Percentiles rank a stretch among this genome's conserved stretches.
phyloP scores from a whole-genome alignment of 2,797 vertebrate genomes.

The Poeciliopsis gracilis region DNA sequence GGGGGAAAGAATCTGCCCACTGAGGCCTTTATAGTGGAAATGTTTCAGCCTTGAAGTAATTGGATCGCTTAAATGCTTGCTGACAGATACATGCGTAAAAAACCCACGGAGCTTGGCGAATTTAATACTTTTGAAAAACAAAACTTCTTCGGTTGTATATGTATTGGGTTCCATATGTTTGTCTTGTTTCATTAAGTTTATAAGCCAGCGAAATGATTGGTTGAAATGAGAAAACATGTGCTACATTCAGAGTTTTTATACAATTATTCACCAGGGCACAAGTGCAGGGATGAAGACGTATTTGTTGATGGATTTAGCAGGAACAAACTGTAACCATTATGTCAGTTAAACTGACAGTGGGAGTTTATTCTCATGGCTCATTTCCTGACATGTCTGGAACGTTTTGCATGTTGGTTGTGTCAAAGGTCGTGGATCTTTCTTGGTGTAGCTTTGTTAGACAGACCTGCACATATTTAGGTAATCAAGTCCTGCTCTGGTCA shows the following conservation, averaged over 20 bases:
- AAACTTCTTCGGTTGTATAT: slow-evolving; percentile 8
- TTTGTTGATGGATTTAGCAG: slow-evolving; percentile 3
- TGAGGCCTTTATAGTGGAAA: slow-evolving; percentile 45
- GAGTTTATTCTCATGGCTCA: neutral
- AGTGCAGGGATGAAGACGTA: neutral
- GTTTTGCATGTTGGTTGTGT: neutral
- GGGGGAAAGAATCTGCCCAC: slow-evolving; percentile 7
- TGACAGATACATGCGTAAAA: slow-evolving; percentile 47
- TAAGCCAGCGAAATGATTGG: slow-evolving; percentile 2
- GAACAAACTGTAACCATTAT: neutral
- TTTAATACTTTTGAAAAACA: slow-evolving; percentile 24
- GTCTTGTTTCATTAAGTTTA: slow-evolving; percentile 35
- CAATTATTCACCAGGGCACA: neutral
- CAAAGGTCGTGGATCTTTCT: neutral
- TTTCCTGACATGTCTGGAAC: neutral
- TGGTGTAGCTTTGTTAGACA: neutral
- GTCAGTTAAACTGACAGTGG: neutral
- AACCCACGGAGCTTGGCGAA: slow-evolving; percentile 4
- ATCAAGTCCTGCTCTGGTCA: neutral
- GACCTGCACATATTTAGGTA: neutral
- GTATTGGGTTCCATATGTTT: slow-evolving; percentile 14
- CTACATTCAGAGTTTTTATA: neutral
- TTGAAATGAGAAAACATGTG: slow-evolving; percentile 14
- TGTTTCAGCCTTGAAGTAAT: slow-evolving; percentile 49
- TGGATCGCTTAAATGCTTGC: slow-evolving; percentile 54